Evolutionary conservation across 1,140 invertebrate genomes (phyloP), one percentile per base, ranked within the genome.

Genomic region (Nasonia giraulti): DNA sequence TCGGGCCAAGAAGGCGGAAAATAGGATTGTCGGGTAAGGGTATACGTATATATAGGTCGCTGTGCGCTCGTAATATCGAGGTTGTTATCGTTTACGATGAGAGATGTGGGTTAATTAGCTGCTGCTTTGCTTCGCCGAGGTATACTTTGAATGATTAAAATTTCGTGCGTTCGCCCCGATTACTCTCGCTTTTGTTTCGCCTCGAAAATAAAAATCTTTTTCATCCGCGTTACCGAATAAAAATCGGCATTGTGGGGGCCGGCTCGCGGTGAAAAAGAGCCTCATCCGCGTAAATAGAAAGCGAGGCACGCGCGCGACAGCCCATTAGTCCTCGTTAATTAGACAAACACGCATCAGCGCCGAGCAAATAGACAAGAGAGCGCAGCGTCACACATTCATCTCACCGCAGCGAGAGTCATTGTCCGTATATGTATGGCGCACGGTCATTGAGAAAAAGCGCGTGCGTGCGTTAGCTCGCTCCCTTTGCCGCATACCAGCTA

Each of bases 1-100:
- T 78, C 14, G 10, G 20, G 47, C 27, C 83, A n/a, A 73, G 68
- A 71, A 71, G 20, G 23, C n/a, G 77, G 76, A 80, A 78, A 84
- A 84, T 80, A n/a, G 55, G 44, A 80, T 79, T 37, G 33, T 12
- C 20, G 55, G 55, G 17, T 62, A 62, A 20, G 55, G 55, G 5
- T 62, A 37, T 37, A 37, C 33, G 27, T 27, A 37, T 37, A 37
- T 37, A 37, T 37, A 20, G 47, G 0, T 50, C 5, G 33, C 47
- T 50, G 47, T 50, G 47, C 47, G 11, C 47, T 17, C 14, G 47
- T 50, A 50, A 50, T 50, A 17, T 50, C 47, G 12, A 50, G 47
- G 14, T 17, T 50, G 47, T 50, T 50, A 50, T 50, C 47, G 47
- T 50, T 50, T 50, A 12, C 2, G 47, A 50, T 50, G 11, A n/a